A percentile compares a stretch with the other conserved stretches of the same genome.
phyloP scores from a whole-genome alignment of 2,888 invertebrate genomes.

The Lepidochrysops patricia region DNA sequence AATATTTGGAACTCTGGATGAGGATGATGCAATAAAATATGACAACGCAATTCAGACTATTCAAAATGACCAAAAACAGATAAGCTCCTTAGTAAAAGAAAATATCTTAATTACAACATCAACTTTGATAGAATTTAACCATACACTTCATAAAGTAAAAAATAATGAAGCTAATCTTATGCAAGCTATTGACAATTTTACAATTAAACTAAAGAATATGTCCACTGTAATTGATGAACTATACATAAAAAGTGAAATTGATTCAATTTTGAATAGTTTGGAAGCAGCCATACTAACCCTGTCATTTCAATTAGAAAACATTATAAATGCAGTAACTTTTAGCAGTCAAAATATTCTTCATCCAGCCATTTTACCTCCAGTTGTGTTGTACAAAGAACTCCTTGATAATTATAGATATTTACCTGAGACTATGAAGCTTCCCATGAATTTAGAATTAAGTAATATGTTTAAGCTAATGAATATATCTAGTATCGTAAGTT shows the following conservation, averaged over 20 bases:
- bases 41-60: not conserved
- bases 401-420: not conserved
- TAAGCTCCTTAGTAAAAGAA: too few relatives aligned
- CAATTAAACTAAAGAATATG: too few relatives aligned
- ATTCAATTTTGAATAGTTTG: too few relatives aligned
- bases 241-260: too few relatives aligned
- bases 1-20: not conserved
- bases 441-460: not conserved
- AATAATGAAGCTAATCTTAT: too few relatives aligned
- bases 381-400: not conserved
- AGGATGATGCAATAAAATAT: not conserved
- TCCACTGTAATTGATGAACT: too few relatives aligned
- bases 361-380: not conserved
- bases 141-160: too few relatives aligned
- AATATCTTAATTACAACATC: too few relatives aligned
- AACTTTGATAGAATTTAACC: too few relatives aligned
- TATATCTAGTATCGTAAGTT: not conserved
- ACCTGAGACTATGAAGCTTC: not conserved
- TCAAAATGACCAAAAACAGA: not conserved
- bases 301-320: too few relatives aligned
- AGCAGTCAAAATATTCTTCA: not conserved
- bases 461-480: not conserved
- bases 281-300: too few relatives aligned
- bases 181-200: too few relatives aligned
- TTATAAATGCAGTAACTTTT: constrained; percentile 2